Evolutionary conservation across 2,888 invertebrate species (phyloP).

Genomic region (Ceriagrion tenellum): DNA sequence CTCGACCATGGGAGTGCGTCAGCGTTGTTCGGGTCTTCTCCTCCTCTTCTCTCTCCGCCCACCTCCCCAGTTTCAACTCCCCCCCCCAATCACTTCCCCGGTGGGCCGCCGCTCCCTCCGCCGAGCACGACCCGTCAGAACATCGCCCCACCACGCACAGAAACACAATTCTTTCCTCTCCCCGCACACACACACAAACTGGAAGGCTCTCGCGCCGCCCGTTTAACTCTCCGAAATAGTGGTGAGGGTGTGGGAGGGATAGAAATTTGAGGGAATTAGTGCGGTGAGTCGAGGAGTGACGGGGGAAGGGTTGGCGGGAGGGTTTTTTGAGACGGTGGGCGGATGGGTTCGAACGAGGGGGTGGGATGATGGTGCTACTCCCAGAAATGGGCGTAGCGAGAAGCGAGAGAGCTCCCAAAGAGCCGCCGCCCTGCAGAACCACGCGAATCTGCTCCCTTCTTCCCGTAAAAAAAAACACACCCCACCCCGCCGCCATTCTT

Average conservation of each 20-base stretch:
- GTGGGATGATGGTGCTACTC: not conserved
- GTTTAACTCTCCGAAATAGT: not conserved
- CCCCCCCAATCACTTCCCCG: not conserved
- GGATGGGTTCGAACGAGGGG: no score
- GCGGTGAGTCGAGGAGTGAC: not conserved
- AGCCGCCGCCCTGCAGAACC: not conserved
- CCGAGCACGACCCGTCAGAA: not conserved
- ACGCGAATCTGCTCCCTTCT: not conserved
- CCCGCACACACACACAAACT: not conserved
- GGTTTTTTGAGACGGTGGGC: no score
- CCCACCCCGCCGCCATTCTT: not conserved
- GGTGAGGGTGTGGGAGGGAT: not conserved
- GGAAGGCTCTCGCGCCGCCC: not conserved
- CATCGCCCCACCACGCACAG: not conserved
- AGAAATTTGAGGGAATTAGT: constrained; percentile 21
- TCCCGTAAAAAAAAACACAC: no score
- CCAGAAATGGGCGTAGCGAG: not conserved
- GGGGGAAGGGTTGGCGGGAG: not conserved
- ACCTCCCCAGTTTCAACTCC: no score
- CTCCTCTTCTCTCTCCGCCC: no score
- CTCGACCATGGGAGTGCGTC: constrained; percentile 32
- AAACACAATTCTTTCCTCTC: not conserved
- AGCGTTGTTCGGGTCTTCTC: not conserved
- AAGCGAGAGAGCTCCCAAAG: not conserved
- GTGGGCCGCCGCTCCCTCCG: not conserved